Evolutionary conservation across 2,888 invertebrate genomes (phyloP).

Genomic region (Drosophila melanosoma): DNA sequence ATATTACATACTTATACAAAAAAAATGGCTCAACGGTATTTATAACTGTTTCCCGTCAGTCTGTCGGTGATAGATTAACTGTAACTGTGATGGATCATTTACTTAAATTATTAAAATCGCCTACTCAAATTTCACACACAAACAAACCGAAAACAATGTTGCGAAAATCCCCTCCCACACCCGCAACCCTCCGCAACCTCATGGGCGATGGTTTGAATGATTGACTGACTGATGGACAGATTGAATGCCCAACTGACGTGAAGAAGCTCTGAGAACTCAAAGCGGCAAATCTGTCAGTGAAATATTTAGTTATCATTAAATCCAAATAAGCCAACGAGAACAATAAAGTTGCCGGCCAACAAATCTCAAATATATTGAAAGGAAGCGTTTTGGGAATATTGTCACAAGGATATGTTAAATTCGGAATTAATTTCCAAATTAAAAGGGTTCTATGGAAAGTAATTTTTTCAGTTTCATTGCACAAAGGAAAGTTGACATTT

Average conservation of each 20-base stretch:
- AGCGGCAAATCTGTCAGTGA: constrained; percentile 33
- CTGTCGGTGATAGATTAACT: constrained; percentile 81
- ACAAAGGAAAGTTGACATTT: neutral
- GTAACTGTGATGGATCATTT: constrained; percentile 84
- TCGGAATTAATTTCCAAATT: neutral
- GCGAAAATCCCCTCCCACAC: neutral
- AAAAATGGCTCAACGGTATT: constrained; percentile 8
- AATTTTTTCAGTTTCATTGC: neutral
- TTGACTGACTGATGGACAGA: constrained; percentile 58
- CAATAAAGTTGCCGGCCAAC: constrained; percentile 6
- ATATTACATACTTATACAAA: neutral
- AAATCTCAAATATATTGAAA: constrained; percentile 7
- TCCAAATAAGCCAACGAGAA: constrained; percentile 18
- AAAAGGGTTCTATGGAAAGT: neutral
- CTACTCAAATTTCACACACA: constrained; percentile 75
- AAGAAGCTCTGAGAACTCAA: constrained; percentile 18
- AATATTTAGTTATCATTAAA: constrained; percentile 17
- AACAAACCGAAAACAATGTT: constrained; percentile 14
- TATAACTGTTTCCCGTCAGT: constrained; percentile 9
- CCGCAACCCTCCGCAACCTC: neutral
- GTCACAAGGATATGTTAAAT: too few relatives aligned
- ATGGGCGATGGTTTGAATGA: constrained; percentile 38
- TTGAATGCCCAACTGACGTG: constrained; percentile 49
- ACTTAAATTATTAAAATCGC: constrained; percentile 82
- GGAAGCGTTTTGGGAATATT: neutral